Conservation (phyloP, 2,797 vertebrate genomes). For the Glyptemys insculpta region DNA sequence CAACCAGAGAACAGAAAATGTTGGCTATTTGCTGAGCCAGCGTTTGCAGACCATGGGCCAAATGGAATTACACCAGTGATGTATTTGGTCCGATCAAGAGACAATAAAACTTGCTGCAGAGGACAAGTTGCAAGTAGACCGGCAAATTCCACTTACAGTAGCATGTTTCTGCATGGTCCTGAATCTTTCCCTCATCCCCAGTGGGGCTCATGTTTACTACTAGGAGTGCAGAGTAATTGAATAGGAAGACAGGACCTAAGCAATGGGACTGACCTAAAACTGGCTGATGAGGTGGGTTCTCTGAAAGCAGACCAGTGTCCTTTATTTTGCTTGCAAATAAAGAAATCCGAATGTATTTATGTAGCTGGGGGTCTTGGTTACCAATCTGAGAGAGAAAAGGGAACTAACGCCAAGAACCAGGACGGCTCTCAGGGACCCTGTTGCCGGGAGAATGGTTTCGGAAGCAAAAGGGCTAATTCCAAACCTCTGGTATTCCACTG, state of each 20-base stretch:
- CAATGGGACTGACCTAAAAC: fast-evolving
- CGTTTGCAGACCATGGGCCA: background rate
- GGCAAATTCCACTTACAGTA: background rate
- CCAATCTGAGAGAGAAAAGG: background rate
- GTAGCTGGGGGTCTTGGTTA: background rate
- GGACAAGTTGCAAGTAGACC: background rate
- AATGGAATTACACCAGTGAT: background rate
- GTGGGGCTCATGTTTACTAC: background rate
- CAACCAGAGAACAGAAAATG: background rate
- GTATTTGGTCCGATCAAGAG: background rate
- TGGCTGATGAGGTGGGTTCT: background rate
- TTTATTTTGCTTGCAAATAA: fast-evolving
- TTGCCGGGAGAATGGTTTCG: background rate
- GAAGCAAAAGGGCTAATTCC: background rate
- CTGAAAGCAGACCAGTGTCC: background rate
- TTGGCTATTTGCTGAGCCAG: background rate
- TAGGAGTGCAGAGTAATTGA: background rate
- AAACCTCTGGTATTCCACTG: background rate
- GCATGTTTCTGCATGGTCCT: background rate
- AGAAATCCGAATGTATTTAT: background rate
- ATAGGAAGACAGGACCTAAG: background rate
- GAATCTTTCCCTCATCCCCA: background rate
- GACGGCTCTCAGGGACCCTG: background rate
- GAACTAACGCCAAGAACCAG: background rate
- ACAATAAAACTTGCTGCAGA: too few relatives aligned